phyloP scores from a whole-genome alignment of 2,113 vertebrate species.

The Willisornis vidua region DNA sequence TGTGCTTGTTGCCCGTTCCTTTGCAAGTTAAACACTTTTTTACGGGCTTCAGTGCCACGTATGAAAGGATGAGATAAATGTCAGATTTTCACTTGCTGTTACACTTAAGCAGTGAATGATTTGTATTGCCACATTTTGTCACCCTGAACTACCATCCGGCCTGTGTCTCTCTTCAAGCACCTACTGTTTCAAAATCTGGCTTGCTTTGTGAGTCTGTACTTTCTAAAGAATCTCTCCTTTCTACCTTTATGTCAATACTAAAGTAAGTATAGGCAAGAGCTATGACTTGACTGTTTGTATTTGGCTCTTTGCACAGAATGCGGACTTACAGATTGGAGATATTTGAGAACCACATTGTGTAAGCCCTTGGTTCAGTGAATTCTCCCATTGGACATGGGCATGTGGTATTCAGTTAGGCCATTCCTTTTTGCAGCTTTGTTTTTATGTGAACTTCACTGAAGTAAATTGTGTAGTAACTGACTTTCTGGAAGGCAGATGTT shows the following conservation, averaged over 20 bases:
- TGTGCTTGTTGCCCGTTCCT: background rate
- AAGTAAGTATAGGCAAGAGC: background rate
- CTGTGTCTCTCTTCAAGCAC: background rate
- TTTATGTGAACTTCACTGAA: background rate
- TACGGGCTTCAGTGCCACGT: fast-evolving
- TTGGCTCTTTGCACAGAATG: background rate
- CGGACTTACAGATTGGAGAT: background rate
- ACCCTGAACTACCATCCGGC: background rate
- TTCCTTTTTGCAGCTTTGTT: background rate
- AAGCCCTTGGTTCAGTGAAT: background rate
- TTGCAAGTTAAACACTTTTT: background rate
- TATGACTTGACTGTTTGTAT: background rate
- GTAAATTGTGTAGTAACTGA: background rate
- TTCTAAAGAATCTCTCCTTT: background rate
- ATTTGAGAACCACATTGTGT: background rate
- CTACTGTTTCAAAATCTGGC: background rate
- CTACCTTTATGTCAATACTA: background rate
- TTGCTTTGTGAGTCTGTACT: background rate
- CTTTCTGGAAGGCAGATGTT: background rate
- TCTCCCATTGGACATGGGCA: background rate
- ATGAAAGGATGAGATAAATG: background rate
- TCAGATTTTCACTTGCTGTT: background rate
- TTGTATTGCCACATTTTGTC: background rate
- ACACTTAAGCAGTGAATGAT: background rate
- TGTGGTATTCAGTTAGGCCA: background rate